Conservation (phyloP, 2,797 vertebrate genomes). For the Corythornis leucogaster region DNA sequence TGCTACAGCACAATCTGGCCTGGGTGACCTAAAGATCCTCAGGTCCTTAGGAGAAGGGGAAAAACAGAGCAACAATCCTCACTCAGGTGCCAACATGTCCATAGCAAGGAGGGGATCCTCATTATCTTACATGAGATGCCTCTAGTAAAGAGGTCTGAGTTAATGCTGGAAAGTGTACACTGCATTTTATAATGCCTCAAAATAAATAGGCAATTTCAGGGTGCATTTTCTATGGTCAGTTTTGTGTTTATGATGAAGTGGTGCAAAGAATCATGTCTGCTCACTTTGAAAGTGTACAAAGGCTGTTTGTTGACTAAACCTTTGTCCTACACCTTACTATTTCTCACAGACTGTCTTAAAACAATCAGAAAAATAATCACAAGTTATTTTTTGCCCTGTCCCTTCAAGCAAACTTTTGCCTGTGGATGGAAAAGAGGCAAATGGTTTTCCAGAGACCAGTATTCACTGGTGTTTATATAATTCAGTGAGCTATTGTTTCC, state of each 20-base stretch:
- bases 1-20: background rate
- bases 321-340: background rate
- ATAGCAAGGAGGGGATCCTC: background rate
- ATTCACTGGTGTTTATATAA: background rate
- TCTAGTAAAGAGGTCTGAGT: background rate
- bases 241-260: background rate
- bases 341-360: background rate
- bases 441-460: background rate
- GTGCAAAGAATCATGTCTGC: background rate
- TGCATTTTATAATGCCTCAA: background rate
- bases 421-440: background rate
- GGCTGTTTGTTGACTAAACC: background rate
- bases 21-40: background rate
- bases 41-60: background rate
- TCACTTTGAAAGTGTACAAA: background rate
- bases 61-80: background rate
- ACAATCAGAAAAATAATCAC: background rate
- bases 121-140: background rate
- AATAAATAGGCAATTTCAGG: background rate
- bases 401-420: constrained; percentile 17
- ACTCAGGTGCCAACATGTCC: rapidly evolving
- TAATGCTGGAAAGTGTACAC: background rate
- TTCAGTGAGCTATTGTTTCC: background rate
- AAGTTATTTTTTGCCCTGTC: background rate
- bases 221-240: background rate